Evolutionary conservation across 2,888 invertebrate genomes (phyloP), one percentile per base, ranked within the genome.

Genomic region (Clitarchus hookeri): DNA sequence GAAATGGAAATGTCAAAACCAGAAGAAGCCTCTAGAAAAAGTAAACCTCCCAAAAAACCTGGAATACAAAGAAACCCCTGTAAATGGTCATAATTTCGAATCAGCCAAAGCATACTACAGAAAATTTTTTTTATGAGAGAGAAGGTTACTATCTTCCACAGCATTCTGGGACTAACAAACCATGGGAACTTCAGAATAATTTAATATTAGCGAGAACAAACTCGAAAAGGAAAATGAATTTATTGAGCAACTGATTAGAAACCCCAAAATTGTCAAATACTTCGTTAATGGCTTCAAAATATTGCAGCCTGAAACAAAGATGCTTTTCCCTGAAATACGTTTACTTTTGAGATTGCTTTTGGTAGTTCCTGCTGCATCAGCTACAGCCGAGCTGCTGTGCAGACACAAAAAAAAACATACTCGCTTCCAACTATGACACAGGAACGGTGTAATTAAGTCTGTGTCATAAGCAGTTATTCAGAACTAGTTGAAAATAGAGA

Each of bases 81-180:
- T 12, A 4, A 6, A n/a, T 78, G 2, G 78, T 78, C 78, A 78
- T 9, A 78, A 23, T 78, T 78, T 23, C 19, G 11, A 78, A 78
- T 78, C 78, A 23, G 23, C 26, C 26, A 78, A 78, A 78, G 78
- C 78, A 78, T 78, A 78, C n/a, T 78, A 78, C 78, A 78, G 26
- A 78, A 3, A 78, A 6, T 23, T 25, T 23, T 25, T 78, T n/a
- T n/a, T n/a, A n/a, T n/a, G n/a, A n/a, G 78, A 78, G 19, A 78
- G 0, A 26, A 78, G 6, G 1, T 78, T n/a, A 26, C 78, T 23
- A 8, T 12, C 19, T 0, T n/a, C 78, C 26, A 11, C 78, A 78
- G n/a, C 1, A 13, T 78, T 26, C 11, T 78, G 78, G 11, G 6
- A 1, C 19, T 3, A 78, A 23, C 23, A 23, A 1, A 78, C 19